These are phyloP conservation scores for Mizuhopecten yessoensis DNA, from an alignment of 1,140 invertebrate genomes.

Conservation along the genomic window DNA sequence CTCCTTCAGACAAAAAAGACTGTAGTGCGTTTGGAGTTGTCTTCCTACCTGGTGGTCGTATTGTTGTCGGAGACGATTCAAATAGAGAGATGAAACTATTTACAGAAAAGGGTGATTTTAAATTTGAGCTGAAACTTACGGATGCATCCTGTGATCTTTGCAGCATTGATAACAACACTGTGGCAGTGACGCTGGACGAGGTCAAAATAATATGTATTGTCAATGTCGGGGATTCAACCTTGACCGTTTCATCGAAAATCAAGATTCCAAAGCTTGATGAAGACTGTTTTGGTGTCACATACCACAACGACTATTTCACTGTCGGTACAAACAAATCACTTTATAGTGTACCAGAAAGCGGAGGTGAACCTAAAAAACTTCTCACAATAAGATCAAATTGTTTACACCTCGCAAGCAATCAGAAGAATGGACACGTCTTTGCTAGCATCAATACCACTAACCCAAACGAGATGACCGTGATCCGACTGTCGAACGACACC, in stretches of 20 bases:
- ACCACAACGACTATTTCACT: neutral
- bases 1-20: neutral
- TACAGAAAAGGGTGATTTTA: constrained; percentile 9
- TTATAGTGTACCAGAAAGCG: neutral
- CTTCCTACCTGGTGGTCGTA: neutral
- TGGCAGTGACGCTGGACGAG: neutral
- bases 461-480: neutral
- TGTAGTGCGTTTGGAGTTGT: neutral
- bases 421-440: neutral
- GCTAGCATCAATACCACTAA: neutral
- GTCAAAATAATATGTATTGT: neutral
- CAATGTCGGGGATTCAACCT: neutral
- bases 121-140: neutral
- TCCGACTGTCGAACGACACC: neutral
- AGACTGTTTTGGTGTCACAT: neutral
- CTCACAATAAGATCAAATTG: neutral
- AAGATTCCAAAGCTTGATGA: neutral
- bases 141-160: neutral
- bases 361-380: neutral
- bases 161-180: neutral
- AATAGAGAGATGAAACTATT: constrained; percentile 3
- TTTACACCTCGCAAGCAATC: neutral
- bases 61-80: neutral
- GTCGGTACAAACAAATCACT: neutral
- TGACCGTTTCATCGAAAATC: neutral